Percentiles rank a stretch among this genome's conserved stretches.
These are phyloP conservation scores for Cephus runcator DNA, from an alignment of 2,888 invertebrate species.

Conservation along the genomic window DNA sequence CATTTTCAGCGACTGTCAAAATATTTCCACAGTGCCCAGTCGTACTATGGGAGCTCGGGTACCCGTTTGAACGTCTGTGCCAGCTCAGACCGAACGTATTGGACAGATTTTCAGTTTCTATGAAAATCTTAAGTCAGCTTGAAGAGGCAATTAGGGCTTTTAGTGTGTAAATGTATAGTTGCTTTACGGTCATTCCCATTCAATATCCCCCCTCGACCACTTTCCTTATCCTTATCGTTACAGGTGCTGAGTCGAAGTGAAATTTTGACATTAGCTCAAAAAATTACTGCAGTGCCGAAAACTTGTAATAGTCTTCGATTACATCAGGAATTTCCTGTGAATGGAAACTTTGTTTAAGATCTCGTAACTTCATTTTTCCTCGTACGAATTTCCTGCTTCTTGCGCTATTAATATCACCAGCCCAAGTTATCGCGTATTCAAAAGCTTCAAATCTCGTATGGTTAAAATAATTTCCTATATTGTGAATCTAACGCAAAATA, in stretches of 20 bases:
- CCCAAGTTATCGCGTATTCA: background rate
- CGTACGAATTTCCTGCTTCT: background rate
- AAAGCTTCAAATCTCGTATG: background rate
- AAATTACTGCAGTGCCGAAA: background rate
- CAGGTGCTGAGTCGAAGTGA: background rate
- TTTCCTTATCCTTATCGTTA: background rate
- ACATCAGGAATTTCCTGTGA: background rate
- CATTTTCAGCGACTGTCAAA: background rate
- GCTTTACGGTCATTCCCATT: too few relatives aligned
- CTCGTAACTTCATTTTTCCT: too few relatives aligned
- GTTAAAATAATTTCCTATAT: background rate
- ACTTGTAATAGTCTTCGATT: background rate
- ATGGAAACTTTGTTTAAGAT: too few relatives aligned
- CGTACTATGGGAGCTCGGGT: too few relatives aligned
- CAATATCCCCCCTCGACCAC: too few relatives aligned
- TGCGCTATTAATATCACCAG: background rate
- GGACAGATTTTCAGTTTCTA: too few relatives aligned
- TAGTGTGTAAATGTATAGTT: too few relatives aligned
- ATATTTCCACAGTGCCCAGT: background rate
- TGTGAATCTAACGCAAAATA: background rate
- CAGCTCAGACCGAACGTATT: too few relatives aligned
- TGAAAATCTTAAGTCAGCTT: too few relatives aligned
- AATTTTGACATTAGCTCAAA: background rate
- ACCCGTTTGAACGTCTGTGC: too few relatives aligned
- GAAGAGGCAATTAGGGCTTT: too few relatives aligned